Conservation (phyloP, 1,140 invertebrate species). For the Cydia splendana region DNA sequence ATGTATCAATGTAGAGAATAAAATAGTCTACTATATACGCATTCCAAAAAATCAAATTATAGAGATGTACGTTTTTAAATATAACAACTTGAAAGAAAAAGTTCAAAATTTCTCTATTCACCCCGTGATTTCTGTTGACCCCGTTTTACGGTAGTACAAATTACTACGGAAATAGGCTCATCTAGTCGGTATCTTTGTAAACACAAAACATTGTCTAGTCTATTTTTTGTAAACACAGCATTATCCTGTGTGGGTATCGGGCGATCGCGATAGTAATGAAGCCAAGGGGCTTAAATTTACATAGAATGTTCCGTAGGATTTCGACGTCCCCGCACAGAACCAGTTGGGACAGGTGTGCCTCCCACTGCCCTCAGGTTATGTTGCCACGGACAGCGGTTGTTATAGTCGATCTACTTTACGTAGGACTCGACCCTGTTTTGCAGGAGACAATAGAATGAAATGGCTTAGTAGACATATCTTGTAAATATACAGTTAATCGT, state of each 20-base stretch:
- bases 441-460: background rate
- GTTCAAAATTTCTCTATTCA: no score
- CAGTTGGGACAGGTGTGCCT: conserved; percentile 36
- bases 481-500: no score
- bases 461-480: no score
- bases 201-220: conserved; percentile 8
- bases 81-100: no score
- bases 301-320: conserved; percentile 28
- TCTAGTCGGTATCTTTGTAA: background rate
- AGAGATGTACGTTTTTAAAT: no score
- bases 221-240: conserved; percentile 6
- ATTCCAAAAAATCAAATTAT: no score
- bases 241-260: no score
- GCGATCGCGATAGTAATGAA: background rate
- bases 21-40: no score
- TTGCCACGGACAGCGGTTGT: background rate
- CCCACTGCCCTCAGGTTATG: conserved; percentile 37
- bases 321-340: conserved; percentile 21
- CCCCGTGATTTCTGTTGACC: no score
- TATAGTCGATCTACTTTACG: conserved; percentile 5
- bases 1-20: no score
- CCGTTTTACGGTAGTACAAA: no score
- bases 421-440: conserved; percentile 3
- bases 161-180: background rate
- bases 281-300: conserved; percentile 8